Percentiles rank a stretch among this genome's conserved stretches.
Conservation (phyloP, 2,888 invertebrate genomes). For the Sipha maydis region DNA sequence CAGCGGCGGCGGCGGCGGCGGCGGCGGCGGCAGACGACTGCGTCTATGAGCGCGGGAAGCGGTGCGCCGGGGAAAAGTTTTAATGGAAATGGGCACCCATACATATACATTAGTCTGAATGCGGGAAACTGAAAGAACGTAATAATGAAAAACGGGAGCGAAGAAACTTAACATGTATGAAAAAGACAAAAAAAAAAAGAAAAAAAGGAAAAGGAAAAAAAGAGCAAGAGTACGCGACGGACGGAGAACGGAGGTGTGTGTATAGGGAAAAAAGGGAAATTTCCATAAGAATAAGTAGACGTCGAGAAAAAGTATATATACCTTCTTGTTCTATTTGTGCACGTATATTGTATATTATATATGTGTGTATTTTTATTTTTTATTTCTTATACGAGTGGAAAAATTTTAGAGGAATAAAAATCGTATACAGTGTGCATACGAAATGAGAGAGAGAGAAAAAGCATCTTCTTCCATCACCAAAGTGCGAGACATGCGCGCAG, state of each 20-base stretch:
- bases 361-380: background rate
- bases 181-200: conserved; percentile 55
- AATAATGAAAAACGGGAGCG: conserved; percentile 62
- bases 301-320: conserved; percentile 47
- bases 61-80: conserved; percentile 59
- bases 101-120: conserved; percentile 62
- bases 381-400: conserved; percentile 12
- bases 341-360: background rate
- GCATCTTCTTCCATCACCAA: background rate
- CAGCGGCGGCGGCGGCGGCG: too few relatives aligned
- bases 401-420: conserved; percentile 13
- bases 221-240: background rate
- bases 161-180: conserved; percentile 61
- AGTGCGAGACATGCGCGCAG: background rate
- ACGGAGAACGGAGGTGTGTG: background rate
- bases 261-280: conserved; percentile 35
- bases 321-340: conserved; percentile 7
- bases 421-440: background rate
- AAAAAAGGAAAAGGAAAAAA: background rate
- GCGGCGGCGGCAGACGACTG: background rate
- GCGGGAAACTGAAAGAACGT: conserved; percentile 62
- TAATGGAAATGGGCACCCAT: conserved; percentile 62
- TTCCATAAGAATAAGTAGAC: conserved; percentile 60
- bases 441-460: background rate
- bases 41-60: background rate